A percentile compares a stretch with the other conserved stretches of the same genome.
Evolutionary conservation across 1,140 invertebrate genomes (phyloP).

Genomic region (Hestina assimilis): DNA sequence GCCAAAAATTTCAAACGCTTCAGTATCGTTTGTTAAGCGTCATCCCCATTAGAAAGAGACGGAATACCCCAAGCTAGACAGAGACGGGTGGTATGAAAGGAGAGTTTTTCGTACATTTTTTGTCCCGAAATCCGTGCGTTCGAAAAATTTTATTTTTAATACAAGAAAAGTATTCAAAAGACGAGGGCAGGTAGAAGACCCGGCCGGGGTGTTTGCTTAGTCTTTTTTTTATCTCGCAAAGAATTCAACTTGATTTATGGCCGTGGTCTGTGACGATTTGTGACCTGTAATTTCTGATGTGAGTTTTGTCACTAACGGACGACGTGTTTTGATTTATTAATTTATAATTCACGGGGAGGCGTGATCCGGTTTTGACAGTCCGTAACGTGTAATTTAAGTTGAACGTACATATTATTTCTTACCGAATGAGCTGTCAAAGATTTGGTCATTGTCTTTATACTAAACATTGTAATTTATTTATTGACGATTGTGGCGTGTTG

Average conservation of each 20-base stretch:
- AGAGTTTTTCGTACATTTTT: conserved; percentile 73
- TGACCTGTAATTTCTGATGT: conserved; percentile 73
- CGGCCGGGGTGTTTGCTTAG: conserved; percentile 69
- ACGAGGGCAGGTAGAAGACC: conserved; percentile 70
- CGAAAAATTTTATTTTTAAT: conserved; percentile 76
- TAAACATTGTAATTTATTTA: conserved; percentile 16
- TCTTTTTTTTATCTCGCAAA: conserved; percentile 61
- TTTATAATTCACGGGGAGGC: conserved; percentile 46
- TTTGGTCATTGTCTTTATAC: conserved; percentile 18
- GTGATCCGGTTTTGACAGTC: conserved; percentile 56
- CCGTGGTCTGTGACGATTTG: conserved; percentile 68
- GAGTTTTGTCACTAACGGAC: conserved; percentile 71
- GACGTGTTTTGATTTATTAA: conserved; percentile 66
- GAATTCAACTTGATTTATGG: conserved; percentile 72
- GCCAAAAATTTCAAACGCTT: conserved; percentile 50
- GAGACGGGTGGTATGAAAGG: conserved; percentile 41
- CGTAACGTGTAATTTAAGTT: conserved; percentile 57
- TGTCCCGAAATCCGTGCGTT: conserved; percentile 64
- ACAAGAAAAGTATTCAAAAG: conserved; percentile 74
- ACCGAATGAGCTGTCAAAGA: conserved; percentile 25
- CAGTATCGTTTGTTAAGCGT: conserved; percentile 40
- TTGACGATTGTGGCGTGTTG: conserved; percentile 12
- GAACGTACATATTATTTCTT: conserved; percentile 39
- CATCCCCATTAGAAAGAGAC: conserved; percentile 45
- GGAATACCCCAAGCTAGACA: conserved; percentile 25